These are phyloP conservation scores for Belgica antarctica DNA, from an alignment of 2,888 invertebrate genomes.

Conservation along the genomic window DNA sequence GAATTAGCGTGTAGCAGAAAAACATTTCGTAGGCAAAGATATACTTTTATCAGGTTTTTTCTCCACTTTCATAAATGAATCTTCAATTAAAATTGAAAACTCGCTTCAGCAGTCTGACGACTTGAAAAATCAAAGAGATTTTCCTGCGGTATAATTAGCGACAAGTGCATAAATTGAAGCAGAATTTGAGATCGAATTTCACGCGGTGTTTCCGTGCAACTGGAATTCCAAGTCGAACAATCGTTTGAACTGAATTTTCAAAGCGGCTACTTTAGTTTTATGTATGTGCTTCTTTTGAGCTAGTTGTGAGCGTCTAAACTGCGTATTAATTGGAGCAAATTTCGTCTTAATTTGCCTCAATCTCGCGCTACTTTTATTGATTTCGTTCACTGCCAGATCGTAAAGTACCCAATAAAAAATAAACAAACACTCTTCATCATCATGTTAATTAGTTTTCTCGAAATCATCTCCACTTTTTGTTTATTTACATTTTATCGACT, in stretches of 20 bases:
- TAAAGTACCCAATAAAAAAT: slow-evolving; percentile 21
- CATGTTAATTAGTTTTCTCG: slow-evolving; percentile 16
- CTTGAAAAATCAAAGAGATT: too few relatives aligned
- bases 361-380: slow-evolving; percentile 7
- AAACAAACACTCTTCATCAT: slow-evolving; percentile 8
- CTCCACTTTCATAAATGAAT: background rate
- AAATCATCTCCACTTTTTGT: background rate
- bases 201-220: too few relatives aligned
- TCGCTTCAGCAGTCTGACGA: too few relatives aligned
- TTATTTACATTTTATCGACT: background rate
- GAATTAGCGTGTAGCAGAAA: slow-evolving; percentile 20
- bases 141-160: slow-evolving; percentile 29
- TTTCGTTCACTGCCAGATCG: background rate
- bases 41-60: slow-evolving; percentile 15
- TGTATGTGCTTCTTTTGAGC: background rate
- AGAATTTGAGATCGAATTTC: too few relatives aligned
- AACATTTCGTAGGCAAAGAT: too few relatives aligned
- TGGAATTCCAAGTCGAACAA: too few relatives aligned
- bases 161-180: too few relatives aligned
- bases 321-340: background rate
- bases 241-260: too few relatives aligned
- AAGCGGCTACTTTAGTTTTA: slow-evolving; percentile 5
- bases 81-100: too few relatives aligned
- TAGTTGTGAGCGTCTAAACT: background rate
- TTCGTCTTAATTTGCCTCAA: too few relatives aligned